Base-by-base conservation (phyloP, 2,888 invertebrate genomes). In the Acholoe squamosa region DNA sequence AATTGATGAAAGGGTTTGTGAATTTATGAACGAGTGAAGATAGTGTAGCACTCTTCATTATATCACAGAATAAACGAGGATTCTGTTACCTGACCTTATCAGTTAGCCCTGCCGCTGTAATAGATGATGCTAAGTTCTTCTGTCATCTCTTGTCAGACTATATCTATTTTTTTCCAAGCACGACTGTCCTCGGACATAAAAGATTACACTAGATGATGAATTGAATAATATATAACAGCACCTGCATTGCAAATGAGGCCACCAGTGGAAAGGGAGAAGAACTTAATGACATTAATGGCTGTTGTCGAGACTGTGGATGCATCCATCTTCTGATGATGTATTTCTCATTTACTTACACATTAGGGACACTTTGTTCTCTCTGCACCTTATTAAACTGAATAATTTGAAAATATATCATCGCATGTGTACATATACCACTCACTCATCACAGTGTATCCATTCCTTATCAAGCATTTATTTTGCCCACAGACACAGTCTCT, bases 221-320 rank as follows among this genome's bases (percentile, higher is more conserved):
- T 25, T 76, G 76, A 25, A 76, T 76, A 28, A 76, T 76, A 76
- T 25, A 76, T 76, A 3, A 76, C 76, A 25, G 16, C 76, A 76
- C 25, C 76, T 76, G 25, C 76, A 76, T 76, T 7, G 76, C 31
- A 76, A 76, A 76, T 76, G 76, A 76, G 76, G 31, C 25, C 25
- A 25, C 28, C 31, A 16, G 5, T 28, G 28, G 76, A 76, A 25
- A 25, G 25, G 76, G 76, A 76, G 16, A 76, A 76, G 76, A 25
- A 31, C 25, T 25, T 76, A 76, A 76, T 76, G 76, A 76, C 76
- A 28, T 76, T 76, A 76, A 76, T 76, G 76, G 76, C 31, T 31
- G 16, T 16, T 76, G 31, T 16, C 28, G 31, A 25, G 3, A 76
- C 19, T 31, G 28, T 31, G 31, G 25, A 76, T 16, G 61, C 76